Evolutionary conservation across 2,113 vertebrate species (phyloP).

Genomic region (Silurus glanis): DNA sequence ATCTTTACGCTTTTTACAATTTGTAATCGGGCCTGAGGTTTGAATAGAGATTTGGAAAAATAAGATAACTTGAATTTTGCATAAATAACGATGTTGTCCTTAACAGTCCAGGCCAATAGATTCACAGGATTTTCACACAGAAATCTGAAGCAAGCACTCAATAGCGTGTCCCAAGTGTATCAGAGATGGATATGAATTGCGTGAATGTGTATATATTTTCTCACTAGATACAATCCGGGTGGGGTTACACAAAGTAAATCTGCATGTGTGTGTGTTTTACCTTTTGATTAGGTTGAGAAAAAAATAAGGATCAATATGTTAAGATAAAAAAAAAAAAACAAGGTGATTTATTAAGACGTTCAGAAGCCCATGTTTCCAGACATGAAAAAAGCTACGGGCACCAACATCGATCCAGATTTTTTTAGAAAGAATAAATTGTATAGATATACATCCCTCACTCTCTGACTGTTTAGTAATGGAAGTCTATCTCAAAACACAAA

Average conservation of each 20-base stretch:
- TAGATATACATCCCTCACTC: not conserved
- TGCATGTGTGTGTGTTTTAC: not conserved
- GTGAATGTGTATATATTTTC: not conserved
- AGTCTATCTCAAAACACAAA: not conserved
- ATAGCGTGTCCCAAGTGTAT: not conserved
- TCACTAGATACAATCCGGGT: not conserved
- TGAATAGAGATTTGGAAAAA: not conserved
- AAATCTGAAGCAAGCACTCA: not conserved
- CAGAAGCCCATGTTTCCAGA: not conserved
- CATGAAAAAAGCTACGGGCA: not conserved
- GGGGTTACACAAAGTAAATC: not conserved
- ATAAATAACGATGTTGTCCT: not conserved
- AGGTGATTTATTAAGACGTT: not conserved
- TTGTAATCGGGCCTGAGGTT: not conserved
- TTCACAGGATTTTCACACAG: not conserved
- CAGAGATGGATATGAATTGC: not conserved
- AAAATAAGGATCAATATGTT: not conserved
- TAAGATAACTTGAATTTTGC: not conserved
- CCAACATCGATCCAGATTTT: not conserved
- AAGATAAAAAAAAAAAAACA: not conserved
- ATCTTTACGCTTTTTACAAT: not conserved
- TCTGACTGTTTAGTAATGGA: not conserved
- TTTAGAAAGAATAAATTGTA: not conserved
- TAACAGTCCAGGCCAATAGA: not conserved
- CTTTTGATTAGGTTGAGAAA: constrained; percentile 4